Percentiles rank a stretch among this genome's conserved stretches.
Conservation (phyloP, 2,113 vertebrate genomes). For the Salvelinus namaycush region DNA sequence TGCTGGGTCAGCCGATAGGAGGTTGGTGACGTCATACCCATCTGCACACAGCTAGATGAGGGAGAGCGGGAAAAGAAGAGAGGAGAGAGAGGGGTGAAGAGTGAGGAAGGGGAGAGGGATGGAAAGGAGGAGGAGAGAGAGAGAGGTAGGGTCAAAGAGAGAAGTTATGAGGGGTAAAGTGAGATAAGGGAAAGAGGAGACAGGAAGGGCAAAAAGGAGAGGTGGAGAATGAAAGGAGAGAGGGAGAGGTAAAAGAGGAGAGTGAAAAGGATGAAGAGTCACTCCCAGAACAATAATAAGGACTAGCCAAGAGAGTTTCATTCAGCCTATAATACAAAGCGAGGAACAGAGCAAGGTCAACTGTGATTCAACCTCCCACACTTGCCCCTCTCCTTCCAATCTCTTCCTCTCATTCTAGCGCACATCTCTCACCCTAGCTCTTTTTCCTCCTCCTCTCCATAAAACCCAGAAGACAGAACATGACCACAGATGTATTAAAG, state of each 20-base stretch:
- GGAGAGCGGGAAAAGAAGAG: background rate
- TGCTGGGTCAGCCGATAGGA: slow-evolving; percentile 84
- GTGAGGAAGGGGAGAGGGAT: background rate
- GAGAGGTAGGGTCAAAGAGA: background rate
- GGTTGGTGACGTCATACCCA: slow-evolving; percentile 92
- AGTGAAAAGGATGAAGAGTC: background rate
- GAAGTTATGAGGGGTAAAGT: background rate
- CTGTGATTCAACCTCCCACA: slow-evolving; percentile 60
- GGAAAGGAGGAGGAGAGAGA: background rate
- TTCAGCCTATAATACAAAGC: slow-evolving; percentile 11
- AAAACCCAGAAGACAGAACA: no score
- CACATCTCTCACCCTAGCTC: background rate
- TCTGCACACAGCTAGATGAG: slow-evolving; percentile 86
- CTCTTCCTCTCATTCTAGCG: background rate
- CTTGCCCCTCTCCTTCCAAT: slow-evolving; percentile 11
- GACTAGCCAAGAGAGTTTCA: slow-evolving; percentile 5
- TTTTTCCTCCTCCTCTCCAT: background rate
- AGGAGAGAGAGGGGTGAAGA: background rate
- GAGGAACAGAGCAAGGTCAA: slow-evolving; percentile 56
- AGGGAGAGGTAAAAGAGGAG: background rate
- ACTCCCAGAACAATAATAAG: background rate
- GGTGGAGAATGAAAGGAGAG: background rate
- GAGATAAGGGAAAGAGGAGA: background rate
- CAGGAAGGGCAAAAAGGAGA: background rate
- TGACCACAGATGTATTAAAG: background rate